These are phyloP conservation scores for Nomia melanderi DNA, from an alignment of 1,140 invertebrate species.

Conservation along the genomic window DNA sequence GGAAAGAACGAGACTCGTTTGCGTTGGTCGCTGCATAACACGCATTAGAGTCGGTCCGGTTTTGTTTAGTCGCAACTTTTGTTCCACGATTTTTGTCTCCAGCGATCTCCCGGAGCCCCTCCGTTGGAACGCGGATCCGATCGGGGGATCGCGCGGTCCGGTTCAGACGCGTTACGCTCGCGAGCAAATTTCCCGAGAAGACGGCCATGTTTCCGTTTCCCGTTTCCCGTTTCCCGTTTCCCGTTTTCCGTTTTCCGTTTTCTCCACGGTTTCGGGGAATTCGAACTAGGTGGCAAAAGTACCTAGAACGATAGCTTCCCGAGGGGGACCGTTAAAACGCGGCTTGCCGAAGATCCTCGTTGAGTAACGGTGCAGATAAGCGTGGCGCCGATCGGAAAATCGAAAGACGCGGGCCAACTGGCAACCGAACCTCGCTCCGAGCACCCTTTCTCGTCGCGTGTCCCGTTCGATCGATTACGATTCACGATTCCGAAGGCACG, in stretches of 20 bases:
- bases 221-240: too few species aligned
- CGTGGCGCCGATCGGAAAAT: conserved; percentile 67
- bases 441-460: too few species aligned
- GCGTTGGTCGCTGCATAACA: conserved; percentile 47
- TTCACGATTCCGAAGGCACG: too few species aligned
- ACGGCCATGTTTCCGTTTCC: too few species aligned
- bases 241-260: not conserved
- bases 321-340: conserved; percentile 59
- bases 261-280: not conserved
- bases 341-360: conserved; percentile 55
- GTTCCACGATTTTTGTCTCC: conserved; percentile 44
- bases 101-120: not conserved
- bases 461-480: not conserved
- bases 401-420: conserved; percentile 59
- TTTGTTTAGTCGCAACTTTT: conserved; percentile 58
- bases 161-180: too few species aligned
- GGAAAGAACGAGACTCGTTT: conserved; percentile 60
- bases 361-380: conserved; percentile 64
- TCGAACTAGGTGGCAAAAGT: conserved; percentile 28
- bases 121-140: conserved; percentile 36
- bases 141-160: conserved; percentile 35
- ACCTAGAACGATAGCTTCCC: too few species aligned
- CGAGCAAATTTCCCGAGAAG: too few species aligned
- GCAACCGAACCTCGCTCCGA: too few species aligned
- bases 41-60: conserved; percentile 59